Base-by-base conservation (phyloP, 2,888 invertebrate species). In the Cordylochernes scorpioides region DNA sequence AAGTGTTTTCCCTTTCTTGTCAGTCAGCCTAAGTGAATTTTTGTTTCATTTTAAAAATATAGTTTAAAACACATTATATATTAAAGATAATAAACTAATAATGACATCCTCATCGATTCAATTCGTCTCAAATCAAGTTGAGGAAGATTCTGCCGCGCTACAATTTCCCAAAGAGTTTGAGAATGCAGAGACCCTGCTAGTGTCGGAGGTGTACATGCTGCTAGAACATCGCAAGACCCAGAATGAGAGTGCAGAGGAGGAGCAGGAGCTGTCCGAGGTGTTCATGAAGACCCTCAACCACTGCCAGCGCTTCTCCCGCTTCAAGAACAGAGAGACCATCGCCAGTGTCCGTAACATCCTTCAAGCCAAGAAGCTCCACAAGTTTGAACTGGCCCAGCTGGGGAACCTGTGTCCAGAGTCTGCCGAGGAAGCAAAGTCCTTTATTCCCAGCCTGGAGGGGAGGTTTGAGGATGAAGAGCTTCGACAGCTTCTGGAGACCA, bases 161-260 rank as follows among this genome's bases (percentile, higher is more conserved):
- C 78, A 82, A 47, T 97, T 94, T 60, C 91, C 94, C 0, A 88
- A 88, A 84, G 91, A 94, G 57, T 97, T 97, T 58, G 94, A 94
- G 59, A 86, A 80, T 59, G 86, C 88, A 2, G 94, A 97, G 58
- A 91, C 97, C 0, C 58, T 97, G 32, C 60, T 97, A 30, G 86
- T 91, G 50, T 88, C 88, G 3, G 84, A 84, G 60, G 84, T 84
- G 1, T 75, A 77, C 50, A 84, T 97, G 77, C 59, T 97, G 44
- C 54, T 97, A 45, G 88, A 94, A 50, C 91, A 97, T 55, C 66
- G 97, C 30, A 88, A 91, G 54, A 74, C 77, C 18, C 91, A 94
- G 55, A 94, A 91, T 54, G 94, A 97, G 55, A 82, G 77, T 17
- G 84, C 86, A 3, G 94, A 97, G 50, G 97, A 97, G 46, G 84